phyloP scores from a whole-genome alignment of 2,888 invertebrate species.

The Calliphora vomitoria region DNA sequence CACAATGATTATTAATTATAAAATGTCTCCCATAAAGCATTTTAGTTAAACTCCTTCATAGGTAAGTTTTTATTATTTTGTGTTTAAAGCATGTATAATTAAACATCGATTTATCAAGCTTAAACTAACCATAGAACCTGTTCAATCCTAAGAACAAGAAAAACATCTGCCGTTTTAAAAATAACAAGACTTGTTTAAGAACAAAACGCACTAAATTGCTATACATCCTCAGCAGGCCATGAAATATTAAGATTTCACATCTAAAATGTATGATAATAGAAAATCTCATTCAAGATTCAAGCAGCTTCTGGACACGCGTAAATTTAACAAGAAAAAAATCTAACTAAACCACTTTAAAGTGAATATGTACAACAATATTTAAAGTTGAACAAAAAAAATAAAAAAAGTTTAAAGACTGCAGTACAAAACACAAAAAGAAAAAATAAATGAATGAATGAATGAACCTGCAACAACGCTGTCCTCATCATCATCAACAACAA shows the following conservation, averaged over 20 bases:
- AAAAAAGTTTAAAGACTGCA: conserved; percentile 16
- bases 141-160: conserved; percentile 40
- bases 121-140: conserved; percentile 46
- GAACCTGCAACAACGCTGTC: conserved; percentile 50
- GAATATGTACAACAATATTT: conserved; percentile 29
- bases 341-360: conserved; percentile 24
- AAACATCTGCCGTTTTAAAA: conserved; percentile 54
- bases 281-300: conserved; percentile 32
- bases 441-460: conserved; percentile 31
- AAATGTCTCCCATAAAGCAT: conserved; percentile 5
- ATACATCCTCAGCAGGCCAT: conserved; percentile 24
- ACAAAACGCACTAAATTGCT: conserved; percentile 7
- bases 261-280: conserved; percentile 54
- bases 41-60: conserved; percentile 2
- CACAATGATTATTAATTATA: conserved; percentile 19
- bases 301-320: conserved; percentile 59
- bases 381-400: not conserved
- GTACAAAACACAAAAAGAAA: not conserved
- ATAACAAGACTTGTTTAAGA: conserved; percentile 16
- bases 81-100: conserved; percentile 36
- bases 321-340: conserved; percentile 18
- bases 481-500: conserved; percentile 64
- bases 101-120: conserved; percentile 41
- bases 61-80: not conserved
- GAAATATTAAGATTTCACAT: conserved; percentile 9